A percentile compares a stretch with the other conserved stretches of the same genome.
Conservation (phyloP, 2,113 vertebrate species). For the Apodemus sylvaticus region DNA sequence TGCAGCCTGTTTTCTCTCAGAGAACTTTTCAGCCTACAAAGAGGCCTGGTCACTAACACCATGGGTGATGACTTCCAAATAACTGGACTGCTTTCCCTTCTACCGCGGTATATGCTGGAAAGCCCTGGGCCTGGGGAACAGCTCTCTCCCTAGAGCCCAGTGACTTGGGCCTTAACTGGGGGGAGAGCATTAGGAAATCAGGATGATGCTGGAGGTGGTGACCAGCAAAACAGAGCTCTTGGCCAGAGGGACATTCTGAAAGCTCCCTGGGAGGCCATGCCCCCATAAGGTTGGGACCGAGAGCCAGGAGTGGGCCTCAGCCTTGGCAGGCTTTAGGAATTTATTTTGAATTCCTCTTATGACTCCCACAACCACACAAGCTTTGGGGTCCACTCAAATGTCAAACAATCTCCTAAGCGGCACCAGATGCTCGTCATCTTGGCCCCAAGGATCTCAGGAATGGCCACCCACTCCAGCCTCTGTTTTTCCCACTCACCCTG, state of each 20-base stretch:
- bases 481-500: background rate
- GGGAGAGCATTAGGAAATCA: background rate
- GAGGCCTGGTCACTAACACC: background rate
- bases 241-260: conserved; percentile 7
- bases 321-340: conserved; percentile 69
- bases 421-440: conserved; percentile 71
- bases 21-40: background rate
- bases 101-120: background rate
- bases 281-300: conserved; percentile 10
- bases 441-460: conserved; percentile 16
- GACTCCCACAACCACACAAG: conserved; percentile 77
- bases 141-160: background rate
- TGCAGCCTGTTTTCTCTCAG: background rate
- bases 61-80: background rate
- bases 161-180: background rate
- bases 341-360: conserved; percentile 79
- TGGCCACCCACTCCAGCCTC: background rate
- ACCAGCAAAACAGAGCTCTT: background rate
- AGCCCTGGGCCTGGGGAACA: background rate
- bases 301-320: conserved; percentile 49
- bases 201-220: background rate
- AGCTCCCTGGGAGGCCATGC: conserved; percentile 57
- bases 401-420: conserved; percentile 77
- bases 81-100: background rate
- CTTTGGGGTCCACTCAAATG: conserved; percentile 75